phyloP scores from a whole-genome alignment of 2,888 invertebrate genomes.

The Dolichomitus sp. region DNA sequence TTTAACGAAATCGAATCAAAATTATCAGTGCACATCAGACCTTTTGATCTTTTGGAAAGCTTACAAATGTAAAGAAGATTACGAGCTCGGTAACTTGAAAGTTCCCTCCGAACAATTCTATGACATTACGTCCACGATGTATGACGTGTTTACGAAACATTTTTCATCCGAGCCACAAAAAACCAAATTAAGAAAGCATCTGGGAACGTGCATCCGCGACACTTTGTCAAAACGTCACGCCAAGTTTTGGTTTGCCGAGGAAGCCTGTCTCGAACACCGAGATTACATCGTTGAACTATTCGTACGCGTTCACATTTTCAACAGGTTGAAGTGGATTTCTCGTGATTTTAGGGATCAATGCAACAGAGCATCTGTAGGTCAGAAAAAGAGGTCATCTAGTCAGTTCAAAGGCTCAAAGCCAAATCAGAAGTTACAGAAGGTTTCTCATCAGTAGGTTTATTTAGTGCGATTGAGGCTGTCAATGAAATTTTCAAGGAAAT shows the following conservation, averaged over 20 bases:
- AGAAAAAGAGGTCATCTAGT: no score
- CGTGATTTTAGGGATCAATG: constrained; percentile 26
- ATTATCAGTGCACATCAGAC: neutral
- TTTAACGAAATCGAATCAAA: constrained; percentile 8
- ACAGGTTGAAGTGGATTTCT: constrained; percentile 25
- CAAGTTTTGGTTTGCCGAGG: constrained; percentile 1
- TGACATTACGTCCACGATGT: constrained; percentile 28
- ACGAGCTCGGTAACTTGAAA: constrained; percentile 52
- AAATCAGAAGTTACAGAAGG: no score
- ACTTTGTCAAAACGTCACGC: neutral
- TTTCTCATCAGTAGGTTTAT: no score
- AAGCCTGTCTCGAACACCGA: neutral
- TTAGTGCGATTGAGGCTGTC: no score
- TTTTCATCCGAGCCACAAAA: constrained; percentile 25
- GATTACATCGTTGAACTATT: constrained; percentile 1
- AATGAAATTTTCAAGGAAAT: no score
- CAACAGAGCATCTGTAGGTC: no score
- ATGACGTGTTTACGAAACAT: constrained; percentile 17
- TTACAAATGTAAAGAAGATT: constrained; percentile 32
- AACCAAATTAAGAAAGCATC: no score
- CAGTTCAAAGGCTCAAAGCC: no score
- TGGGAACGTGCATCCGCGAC: no score
- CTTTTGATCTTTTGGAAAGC: constrained; percentile 31
- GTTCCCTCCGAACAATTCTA: constrained; percentile 38
- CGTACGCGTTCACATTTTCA: constrained; percentile 14